phyloP scores from a whole-genome alignment of 2,797 vertebrate genomes.

The Bucorvus abyssinicus region DNA sequence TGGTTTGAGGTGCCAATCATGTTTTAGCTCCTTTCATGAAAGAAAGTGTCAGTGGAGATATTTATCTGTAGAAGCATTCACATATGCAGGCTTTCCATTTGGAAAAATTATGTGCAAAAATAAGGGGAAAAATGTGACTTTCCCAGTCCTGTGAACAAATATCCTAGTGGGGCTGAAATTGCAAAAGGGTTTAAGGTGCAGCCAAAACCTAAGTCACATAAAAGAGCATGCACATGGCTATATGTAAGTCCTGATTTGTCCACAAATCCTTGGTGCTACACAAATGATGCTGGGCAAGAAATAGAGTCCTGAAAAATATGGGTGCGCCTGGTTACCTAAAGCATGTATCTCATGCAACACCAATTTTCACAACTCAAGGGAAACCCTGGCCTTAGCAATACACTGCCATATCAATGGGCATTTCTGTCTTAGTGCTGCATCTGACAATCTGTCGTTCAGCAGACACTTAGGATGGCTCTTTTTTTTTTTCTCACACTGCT shows the following conservation, averaged over 20 bases:
- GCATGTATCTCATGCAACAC: fast-evolving
- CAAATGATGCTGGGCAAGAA: not conserved
- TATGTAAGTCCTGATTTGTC: not conserved
- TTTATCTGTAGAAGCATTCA: not conserved
- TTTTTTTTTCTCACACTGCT: not conserved
- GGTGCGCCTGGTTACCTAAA: not conserved
- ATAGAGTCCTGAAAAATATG: not conserved
- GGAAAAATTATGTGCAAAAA: not conserved
- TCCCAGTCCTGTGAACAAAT: not conserved
- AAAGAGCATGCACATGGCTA: not conserved
- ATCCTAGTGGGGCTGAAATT: not conserved
- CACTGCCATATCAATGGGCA: not conserved
- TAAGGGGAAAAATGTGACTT: not conserved
- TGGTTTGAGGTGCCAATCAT: not conserved
- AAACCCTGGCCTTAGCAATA: not conserved
- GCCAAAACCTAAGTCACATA: not conserved
- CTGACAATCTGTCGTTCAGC: not conserved
- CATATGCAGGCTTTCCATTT: not conserved
- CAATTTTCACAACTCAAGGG: not conserved
- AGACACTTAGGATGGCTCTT: not conserved
- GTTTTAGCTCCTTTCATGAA: not conserved
- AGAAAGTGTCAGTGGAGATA: not conserved
- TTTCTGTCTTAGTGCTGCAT: not conserved
- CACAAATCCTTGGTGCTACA: not conserved
- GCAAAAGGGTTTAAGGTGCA: not conserved